phyloP scores from a whole-genome alignment of 2,888 invertebrate genomes.

The Leucophora obtusa region DNA sequence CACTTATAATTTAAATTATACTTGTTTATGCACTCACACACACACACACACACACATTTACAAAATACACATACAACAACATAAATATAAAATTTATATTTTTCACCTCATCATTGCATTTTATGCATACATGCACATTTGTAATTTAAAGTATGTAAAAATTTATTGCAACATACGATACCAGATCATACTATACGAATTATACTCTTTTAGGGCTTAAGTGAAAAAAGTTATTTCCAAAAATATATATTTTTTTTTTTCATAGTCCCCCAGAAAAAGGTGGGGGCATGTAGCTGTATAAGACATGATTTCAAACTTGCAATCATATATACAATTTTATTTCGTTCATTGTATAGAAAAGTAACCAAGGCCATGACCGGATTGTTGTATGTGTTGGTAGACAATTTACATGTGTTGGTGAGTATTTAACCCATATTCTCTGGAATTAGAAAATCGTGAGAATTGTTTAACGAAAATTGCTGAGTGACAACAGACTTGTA shows the following conservation, averaged over 20 bases:
- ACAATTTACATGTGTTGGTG: too few species aligned
- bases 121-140: not conserved
- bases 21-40: conserved; percentile 9
- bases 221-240: conserved; percentile 14
- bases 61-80: not conserved
- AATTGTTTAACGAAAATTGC: too few species aligned
- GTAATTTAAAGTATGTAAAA: conserved; percentile 6
- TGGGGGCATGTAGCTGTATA: not conserved
- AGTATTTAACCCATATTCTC: too few species aligned
- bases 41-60: not conserved
- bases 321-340: too few species aligned
- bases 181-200: conserved; percentile 4
- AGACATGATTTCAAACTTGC: not conserved
- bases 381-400: too few species aligned
- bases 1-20: conserved; percentile 41
- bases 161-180: conserved; percentile 23
- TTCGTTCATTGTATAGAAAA: too few species aligned
- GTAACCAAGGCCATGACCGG: too few species aligned
- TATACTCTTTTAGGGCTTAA: not conserved
- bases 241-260: not conserved
- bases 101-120: conserved; percentile 21
- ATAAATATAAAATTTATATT: conserved; percentile 50
- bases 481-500: too few species aligned
- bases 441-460: too few species aligned
- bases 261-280: too few species aligned